A percentile compares a stretch with the other conserved stretches of the same genome.
phyloP scores from a whole-genome alignment of 2,113 vertebrate species.

The Cacatua alba region DNA sequence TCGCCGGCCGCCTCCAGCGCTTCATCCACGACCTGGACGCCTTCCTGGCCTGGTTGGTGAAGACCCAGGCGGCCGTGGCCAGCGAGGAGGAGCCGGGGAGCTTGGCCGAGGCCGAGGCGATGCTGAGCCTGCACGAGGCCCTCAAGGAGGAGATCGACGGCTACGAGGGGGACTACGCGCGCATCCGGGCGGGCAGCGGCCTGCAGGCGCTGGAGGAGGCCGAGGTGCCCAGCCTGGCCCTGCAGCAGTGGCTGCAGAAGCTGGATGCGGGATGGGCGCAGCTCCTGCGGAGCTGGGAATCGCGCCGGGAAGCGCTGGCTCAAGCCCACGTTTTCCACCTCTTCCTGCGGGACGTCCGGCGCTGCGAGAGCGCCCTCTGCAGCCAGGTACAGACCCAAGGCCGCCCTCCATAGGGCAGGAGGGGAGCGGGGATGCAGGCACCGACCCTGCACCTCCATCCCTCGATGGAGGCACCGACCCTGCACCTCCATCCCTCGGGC shows the following conservation, averaged over 20 bases:
- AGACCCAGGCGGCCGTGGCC: conserved; percentile 84
- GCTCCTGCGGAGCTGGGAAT: conserved; percentile 91
- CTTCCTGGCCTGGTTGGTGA: conserved; percentile 92
- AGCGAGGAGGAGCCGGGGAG: conserved; percentile 81
- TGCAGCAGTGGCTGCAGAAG: conserved; percentile 95
- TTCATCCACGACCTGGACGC: conserved; percentile 92
- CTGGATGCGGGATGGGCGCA: conserved; percentile 92
- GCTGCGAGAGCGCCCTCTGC: conserved; percentile 82
- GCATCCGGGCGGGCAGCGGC: conserved; percentile 89
- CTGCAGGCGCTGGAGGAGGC: conserved; percentile 85
- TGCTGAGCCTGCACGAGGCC: conserved; percentile 85
- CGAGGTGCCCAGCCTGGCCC: conserved; percentile 83
- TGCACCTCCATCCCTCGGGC: fast-evolving
- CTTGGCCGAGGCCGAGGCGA: conserved; percentile 83
- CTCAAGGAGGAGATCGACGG: conserved; percentile 94
- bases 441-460: no score
- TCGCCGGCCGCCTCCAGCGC: conserved; percentile 85
- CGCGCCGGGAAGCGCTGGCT: conserved; percentile 84
- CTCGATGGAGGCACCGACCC: fast-evolving
- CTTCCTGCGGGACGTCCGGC: conserved; percentile 88
- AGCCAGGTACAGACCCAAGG: conserved; percentile 80
- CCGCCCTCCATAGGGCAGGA: no score
- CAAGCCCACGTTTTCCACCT: conserved; percentile 92
- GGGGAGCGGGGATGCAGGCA: no score
- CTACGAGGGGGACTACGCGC: conserved; percentile 90